Evolutionary conservation across 2,797 vertebrate species (phyloP).

Genomic region (Siniperca obscura): DNA sequence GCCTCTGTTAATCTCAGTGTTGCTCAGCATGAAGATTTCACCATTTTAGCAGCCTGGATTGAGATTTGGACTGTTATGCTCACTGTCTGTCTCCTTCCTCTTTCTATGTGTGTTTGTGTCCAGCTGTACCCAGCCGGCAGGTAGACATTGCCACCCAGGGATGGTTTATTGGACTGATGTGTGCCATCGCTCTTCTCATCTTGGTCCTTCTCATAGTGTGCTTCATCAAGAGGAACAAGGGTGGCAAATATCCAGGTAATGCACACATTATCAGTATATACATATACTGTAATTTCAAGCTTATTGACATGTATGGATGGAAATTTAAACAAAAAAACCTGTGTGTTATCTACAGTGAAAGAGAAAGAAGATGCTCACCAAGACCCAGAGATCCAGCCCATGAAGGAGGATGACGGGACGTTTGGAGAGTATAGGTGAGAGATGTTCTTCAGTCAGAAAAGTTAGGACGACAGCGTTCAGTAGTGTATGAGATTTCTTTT

Average conservation of each 20-base stretch:
- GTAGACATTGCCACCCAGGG: conserved; percentile 98
- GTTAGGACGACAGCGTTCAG: not conserved
- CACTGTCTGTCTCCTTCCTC: not conserved
- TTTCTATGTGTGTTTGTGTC: conserved; percentile 1
- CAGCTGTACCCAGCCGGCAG: conserved; percentile 93
- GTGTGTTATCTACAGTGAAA: conserved; percentile 88
- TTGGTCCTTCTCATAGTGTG: conserved; percentile 96
- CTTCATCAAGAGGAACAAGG: conserved; percentile 98
- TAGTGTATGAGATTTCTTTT: not conserved
- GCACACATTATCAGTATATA: fast-evolving
- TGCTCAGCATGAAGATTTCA: conserved; percentile 35
- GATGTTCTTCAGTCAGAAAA: not conserved
- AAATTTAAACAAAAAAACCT: not conserved
- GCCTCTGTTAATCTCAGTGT: conserved; percentile 43
- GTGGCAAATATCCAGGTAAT: conserved; percentile 97
- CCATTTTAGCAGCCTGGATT: conserved; percentile 8
- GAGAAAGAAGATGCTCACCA: conserved; percentile 99
- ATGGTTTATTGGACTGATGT: conserved; percentile 99
- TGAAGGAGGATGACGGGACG: conserved; percentile 99
- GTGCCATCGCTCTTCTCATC: conserved; percentile 96
- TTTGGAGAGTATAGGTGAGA: conserved; percentile 99
- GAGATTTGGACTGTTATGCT: not conserved
- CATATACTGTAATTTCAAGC: not conserved
- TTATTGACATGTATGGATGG: not conserved
- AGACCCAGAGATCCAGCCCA: conserved; percentile 97